These are phyloP conservation scores for Azemiops feae DNA, from an alignment of 2,113 vertebrate genomes.

Conservation along the genomic window DNA sequence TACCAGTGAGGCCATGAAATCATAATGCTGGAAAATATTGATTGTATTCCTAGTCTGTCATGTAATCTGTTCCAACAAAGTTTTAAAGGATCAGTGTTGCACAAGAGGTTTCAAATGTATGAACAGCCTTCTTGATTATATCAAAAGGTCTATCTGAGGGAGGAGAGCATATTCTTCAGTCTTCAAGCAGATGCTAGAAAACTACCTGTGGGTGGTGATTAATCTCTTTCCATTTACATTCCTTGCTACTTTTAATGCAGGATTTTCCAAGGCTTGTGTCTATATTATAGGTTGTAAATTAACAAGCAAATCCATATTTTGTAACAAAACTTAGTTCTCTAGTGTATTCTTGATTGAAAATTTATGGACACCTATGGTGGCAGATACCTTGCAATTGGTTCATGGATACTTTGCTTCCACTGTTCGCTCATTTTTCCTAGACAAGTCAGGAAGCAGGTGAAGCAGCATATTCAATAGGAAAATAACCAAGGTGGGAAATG, in stretches of 20 bases:
- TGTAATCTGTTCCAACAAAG: background rate
- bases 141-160: background rate
- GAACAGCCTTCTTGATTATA: background rate
- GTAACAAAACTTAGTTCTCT: background rate
- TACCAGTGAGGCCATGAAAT: background rate
- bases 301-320: background rate
- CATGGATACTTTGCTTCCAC: background rate
- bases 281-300: background rate
- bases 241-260: background rate
- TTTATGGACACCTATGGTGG: background rate
- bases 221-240: background rate
- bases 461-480: background rate
- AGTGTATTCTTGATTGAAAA: background rate
- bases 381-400: background rate
- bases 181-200: slow-evolving; percentile 5
- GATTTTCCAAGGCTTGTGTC: background rate
- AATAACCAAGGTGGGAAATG: background rate
- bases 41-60: background rate
- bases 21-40: background rate
- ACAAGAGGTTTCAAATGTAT: background rate
- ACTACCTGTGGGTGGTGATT: background rate
- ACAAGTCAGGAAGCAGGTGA: background rate
- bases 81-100: background rate
- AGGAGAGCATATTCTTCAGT: rapidly evolving
- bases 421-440: background rate